These are phyloP conservation scores for Loriculus beryllinus DNA, from an alignment of 2,797 vertebrate species.

Conservation along the genomic window DNA sequence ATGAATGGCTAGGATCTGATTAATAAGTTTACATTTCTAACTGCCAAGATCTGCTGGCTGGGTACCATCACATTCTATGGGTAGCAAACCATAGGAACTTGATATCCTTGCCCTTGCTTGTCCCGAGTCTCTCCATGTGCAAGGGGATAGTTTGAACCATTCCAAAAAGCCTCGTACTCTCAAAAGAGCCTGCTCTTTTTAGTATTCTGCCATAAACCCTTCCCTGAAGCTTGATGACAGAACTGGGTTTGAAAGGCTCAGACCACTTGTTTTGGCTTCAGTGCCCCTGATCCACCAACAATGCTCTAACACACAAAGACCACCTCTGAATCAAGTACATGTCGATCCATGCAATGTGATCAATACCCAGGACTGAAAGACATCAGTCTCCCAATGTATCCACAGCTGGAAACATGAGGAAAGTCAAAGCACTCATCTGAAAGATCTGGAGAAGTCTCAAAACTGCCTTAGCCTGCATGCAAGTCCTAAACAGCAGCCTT, in stretches of 20 bases:
- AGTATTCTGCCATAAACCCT: not conserved
- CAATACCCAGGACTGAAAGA: not conserved
- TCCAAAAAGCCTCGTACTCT: slow-evolving; percentile 18
- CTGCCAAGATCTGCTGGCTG: slow-evolving; percentile 6
- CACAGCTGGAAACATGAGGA: not conserved
- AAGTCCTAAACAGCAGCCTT: not conserved
- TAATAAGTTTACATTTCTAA: not conserved
- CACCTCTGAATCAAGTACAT: not conserved
- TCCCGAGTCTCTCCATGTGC: not conserved
- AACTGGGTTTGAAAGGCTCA: not conserved
- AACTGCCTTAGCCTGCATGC: not conserved
- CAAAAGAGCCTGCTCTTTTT: not conserved
- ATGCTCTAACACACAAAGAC: not conserved
- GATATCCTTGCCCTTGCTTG: not conserved
- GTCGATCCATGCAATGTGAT: not conserved
- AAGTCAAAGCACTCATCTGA: not conserved
- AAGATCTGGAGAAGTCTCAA: not conserved
- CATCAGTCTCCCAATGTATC: not conserved
- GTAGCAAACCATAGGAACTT: slow-evolving; percentile 11
- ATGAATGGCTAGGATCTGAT: not conserved
- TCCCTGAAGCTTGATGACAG: not conserved
- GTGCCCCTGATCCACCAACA: not conserved
- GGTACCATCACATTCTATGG: not conserved
- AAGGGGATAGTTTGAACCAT: not conserved
- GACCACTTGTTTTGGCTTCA: not conserved